Conservation (phyloP, 53 echinoderm and acorn worm genomes). For the Arbacia lixula region DNA sequence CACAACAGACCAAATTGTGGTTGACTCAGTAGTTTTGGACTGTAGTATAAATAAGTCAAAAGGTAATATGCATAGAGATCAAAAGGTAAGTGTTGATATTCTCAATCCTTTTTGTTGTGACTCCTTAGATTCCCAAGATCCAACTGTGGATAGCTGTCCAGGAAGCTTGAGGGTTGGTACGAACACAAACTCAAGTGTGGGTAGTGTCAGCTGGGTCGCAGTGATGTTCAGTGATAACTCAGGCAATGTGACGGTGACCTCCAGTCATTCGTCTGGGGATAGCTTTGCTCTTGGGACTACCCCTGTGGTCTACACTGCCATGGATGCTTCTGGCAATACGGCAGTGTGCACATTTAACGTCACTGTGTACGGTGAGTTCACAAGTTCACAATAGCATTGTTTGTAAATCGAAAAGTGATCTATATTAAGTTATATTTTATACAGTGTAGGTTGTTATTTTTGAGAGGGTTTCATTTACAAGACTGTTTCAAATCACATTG, state of each 20-base stretch:
- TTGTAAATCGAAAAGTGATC: too few relatives aligned
- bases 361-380: conserved; percentile 58
- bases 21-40: too few relatives aligned
- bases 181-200: background rate
- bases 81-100: too few relatives aligned
- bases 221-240: conserved; percentile 53
- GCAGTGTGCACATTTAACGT: conserved; percentile 31
- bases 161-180: conserved; percentile 40
- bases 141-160: conserved; percentile 18
- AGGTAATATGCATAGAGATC: too few relatives aligned
- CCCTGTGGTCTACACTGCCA: conserved; percentile 7
- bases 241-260: background rate
- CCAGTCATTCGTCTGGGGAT: background rate
- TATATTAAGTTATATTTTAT: too few relatives aligned
- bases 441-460: too few relatives aligned
- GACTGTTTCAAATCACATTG: too few relatives aligned
- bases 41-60: too few relatives aligned
- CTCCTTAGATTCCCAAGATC: conserved; percentile 15
- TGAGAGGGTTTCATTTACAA: too few relatives aligned
- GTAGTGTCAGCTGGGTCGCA: conserved; percentile 46
- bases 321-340: conserved; percentile 3
- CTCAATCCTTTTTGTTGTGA: too few relatives aligned
- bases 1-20: too few relatives aligned
- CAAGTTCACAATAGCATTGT: too few relatives aligned
- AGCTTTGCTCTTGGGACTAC: background rate